These are phyloP conservation scores for Caenorhabditis becei DNA, from an alignment of 2,888 invertebrate species.

Conservation along the genomic window DNA sequence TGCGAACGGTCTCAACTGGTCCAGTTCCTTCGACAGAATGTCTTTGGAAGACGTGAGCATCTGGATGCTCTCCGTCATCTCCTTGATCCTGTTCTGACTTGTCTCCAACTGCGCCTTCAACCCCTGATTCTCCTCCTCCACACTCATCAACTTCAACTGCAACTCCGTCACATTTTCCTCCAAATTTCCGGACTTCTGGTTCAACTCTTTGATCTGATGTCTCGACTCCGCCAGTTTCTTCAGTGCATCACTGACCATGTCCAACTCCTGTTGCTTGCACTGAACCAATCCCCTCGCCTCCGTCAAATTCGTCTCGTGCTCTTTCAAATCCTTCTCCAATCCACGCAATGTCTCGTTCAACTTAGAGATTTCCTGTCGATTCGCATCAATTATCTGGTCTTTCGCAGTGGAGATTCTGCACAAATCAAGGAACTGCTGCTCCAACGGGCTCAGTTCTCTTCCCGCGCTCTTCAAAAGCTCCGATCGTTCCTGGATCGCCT, in stretches of 20 bases:
- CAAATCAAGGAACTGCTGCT: constrained; percentile 78
- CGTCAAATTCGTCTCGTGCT: constrained; percentile 32
- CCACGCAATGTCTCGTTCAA: constrained; percentile 56
- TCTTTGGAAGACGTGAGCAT: constrained; percentile 54
- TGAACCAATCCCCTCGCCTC: constrained; percentile 55
- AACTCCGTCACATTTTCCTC: constrained; percentile 39
- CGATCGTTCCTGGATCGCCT: constrained; percentile 58
- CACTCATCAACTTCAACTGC: constrained; percentile 47
- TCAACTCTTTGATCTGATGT: constrained; percentile 33
- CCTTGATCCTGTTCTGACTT: constrained; percentile 56
- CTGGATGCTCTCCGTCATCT: constrained; percentile 48
- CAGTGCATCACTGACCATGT: constrained; percentile 66
- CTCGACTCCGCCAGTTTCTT: constrained; percentile 66
- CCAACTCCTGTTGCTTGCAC: constrained; percentile 68
- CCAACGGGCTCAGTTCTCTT: constrained; percentile 67
- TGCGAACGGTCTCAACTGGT: constrained; percentile 68
- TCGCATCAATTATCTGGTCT: constrained; percentile 76
- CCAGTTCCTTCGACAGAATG: constrained; percentile 61
- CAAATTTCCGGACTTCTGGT: constrained; percentile 34
- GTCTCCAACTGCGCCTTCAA: constrained; percentile 53
- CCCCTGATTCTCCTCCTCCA: constrained; percentile 57
- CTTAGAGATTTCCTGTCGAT: constrained; percentile 71
- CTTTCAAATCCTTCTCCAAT: constrained; percentile 47
- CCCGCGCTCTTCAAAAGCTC: constrained; percentile 35
- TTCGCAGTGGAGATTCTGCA: constrained; percentile 76